Evolutionary conservation across 2,797 vertebrate genomes (phyloP), one percentile per base, ranked within the genome.

Genomic region (Bucorvus abyssinicus): DNA sequence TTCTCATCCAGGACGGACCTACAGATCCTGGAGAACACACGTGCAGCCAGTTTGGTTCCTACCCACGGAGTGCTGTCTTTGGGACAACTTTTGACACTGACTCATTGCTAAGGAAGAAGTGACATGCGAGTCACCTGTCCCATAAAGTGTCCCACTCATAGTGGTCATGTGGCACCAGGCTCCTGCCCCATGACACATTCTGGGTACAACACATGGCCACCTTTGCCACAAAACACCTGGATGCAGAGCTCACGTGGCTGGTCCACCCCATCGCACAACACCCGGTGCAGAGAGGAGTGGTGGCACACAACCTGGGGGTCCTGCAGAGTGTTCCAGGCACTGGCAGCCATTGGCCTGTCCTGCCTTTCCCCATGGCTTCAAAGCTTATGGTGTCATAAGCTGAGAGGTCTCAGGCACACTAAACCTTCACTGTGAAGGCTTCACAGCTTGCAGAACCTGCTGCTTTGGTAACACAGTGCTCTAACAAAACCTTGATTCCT

Each of bases 131-230:
- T 96, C 87, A 94, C 90, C 90, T 94, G 86, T 77, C 65, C 67
- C 23, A 56, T 70, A 49, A 93, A 88, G 29, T 69, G 60, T 80
- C 64, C 80, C 17, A 8, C 47, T 94, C 47, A 10, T 38, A 84
- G 75, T 29, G 55, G 69, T 89, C 55, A 92, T 1, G 0, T 59
- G 82, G 56, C 76, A 70, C 21, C 5, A 6, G 50, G 11, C 49
- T 87, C 17, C 76, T 68, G 32, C 81, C 50, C 65, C n/a, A 13
- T 94, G 94, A 94, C 74, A 68, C 76, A 55, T 84, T 75, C 69
- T 65, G 65, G 55, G 57, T 81, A 59, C 47, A 82, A 50, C 49
- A 18, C 92, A 92, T 3, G 14, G 84, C 69, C 87, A 90, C 85
- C 80, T 91, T 45, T 70, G 83, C 75, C 89, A 94, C 52, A 63